Base-by-base conservation (phyloP, 2,888 invertebrate genomes). In the Athalia circularis region DNA sequence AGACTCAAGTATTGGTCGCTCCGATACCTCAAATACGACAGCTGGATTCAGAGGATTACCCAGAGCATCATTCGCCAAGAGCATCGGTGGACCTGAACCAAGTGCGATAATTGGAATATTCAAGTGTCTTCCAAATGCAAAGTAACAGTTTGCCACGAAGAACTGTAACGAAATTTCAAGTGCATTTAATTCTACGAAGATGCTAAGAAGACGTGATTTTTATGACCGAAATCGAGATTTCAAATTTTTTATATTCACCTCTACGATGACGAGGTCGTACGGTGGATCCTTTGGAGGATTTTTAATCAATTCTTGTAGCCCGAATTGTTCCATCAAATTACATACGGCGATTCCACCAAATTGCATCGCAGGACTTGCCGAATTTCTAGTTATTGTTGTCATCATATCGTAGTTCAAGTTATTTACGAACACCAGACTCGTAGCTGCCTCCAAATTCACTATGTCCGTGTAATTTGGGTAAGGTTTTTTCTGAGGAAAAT, bases 401-500 rank as follows among this genome's bases (percentile, higher is more conserved):
- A 29, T 6, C 0, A n/a, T 78, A 9, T 78, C 8, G 9, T 84
- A 84, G 1, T 86, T 78, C 7, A 90, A 0, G 47, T 87, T 89
- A 62, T 89, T 90, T 9, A 85, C 67, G 5, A 86, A 15, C 0
- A 9, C 5, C 0, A 83, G 81, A 0, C 84, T 0, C 3, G 80
- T 81, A 0, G 87, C 86, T 0, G n/a, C 0, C 29, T 13, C 9
- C 5, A 75, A 50, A 75, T 11, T 43, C 7, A 75, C 62, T 50
- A 86, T 83, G 3, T 89, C 86, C 0, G 48, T 84, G 74, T 89
- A 89, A 83, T 89, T 89, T 0, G 84, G 79, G 4, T 82, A 61
- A 3, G 85, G 81, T 3, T 84, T 84, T 45, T 87, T 86, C 43
- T 80, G 15, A 0, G 87, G 86, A 77, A 89, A 89, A 29, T 88